phyloP scores from a whole-genome alignment of 1,140 invertebrate species.

The Tetramorium parvispinum region DNA sequence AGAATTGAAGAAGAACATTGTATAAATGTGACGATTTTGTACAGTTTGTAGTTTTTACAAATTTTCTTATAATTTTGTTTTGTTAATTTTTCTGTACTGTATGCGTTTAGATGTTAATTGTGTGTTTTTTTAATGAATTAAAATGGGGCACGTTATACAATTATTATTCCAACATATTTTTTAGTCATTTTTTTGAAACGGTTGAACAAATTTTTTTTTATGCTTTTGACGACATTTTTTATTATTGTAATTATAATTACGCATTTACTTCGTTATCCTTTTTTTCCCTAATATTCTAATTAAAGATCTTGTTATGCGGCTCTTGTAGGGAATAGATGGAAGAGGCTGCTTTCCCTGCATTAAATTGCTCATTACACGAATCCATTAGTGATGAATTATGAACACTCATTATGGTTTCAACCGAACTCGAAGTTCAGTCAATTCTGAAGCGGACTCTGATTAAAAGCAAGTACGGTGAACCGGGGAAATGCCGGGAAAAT shows the following conservation, averaged over 20 bases:
- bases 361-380: conserved; percentile 4
- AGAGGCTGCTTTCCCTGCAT: background rate
- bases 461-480: conserved; percentile 6
- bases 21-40: background rate
- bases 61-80: background rate
- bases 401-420: conserved; percentile 1
- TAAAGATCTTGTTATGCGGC: background rate
- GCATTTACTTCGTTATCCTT: background rate
- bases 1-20: background rate
- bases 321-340: background rate
- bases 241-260: conserved; percentile 5
- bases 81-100: background rate
- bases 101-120: background rate
- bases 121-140: background rate
- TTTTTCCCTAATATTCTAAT: background rate
- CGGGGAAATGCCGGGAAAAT: background rate
- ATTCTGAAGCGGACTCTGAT: background rate
- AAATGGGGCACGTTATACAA: background rate
- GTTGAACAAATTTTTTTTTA: background rate
- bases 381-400: conserved; percentile 47
- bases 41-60: background rate
- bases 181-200: background rate
- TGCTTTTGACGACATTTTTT: background rate
- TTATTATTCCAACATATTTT: background rate
- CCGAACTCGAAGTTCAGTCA: background rate